Evolutionary conservation across 2,113 vertebrate genomes (phyloP).

Genomic region (Redunca redunca): DNA sequence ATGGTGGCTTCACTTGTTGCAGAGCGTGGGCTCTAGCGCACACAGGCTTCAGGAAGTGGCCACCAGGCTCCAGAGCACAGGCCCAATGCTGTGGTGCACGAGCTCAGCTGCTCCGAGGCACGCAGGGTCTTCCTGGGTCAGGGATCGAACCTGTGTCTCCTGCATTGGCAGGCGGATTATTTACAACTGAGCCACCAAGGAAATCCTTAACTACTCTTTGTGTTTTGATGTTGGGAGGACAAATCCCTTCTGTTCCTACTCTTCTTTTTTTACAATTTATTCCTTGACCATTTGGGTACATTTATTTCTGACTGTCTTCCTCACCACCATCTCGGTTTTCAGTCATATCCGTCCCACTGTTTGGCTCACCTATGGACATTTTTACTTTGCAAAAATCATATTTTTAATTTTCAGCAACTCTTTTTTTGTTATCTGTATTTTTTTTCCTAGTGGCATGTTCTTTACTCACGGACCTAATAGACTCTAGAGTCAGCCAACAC

Average conservation of each 20-base stretch:
- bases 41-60: neutral
- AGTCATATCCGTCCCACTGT: neutral
- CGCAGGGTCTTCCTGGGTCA: neutral
- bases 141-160: neutral
- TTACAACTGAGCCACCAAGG: neutral
- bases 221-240: neutral
- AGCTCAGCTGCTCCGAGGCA: neutral
- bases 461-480: neutral
- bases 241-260: neutral
- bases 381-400: neutral
- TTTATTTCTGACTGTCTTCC: neutral
- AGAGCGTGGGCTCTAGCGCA: fast-evolving
- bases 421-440: neutral
- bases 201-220: neutral
- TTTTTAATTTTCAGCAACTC: neutral
- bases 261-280: neutral
- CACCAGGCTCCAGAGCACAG: neutral
- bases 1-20: neutral
- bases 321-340: neutral
- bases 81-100: fast-evolving
- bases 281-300: neutral
- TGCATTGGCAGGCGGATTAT: neutral
- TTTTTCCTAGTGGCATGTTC: neutral
- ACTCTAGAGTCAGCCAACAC: neutral
- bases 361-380: neutral